Percentiles rank a stretch among this genome's conserved stretches.
Evolutionary conservation across 64 coral and sea anemone genomes (phyloP).

Genomic region (Cladopsammia gracilis): DNA sequence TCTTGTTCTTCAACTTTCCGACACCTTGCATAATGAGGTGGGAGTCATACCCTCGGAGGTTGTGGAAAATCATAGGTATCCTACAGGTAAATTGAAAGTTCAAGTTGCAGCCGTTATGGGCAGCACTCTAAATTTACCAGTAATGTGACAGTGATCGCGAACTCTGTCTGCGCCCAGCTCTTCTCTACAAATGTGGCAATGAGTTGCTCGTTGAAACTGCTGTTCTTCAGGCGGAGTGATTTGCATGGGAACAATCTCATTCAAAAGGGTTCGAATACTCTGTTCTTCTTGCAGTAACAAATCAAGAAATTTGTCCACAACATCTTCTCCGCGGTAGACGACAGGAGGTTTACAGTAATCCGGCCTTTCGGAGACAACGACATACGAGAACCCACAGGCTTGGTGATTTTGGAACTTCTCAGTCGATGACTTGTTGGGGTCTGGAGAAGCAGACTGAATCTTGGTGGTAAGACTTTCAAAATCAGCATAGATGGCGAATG

Average conservation of each 20-base stretch:
- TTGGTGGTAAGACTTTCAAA: conserved; percentile 35
- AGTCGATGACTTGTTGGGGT: not conserved
- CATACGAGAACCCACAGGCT: not conserved
- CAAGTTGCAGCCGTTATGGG: conserved; percentile 57
- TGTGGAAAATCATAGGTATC: conserved; percentile 62
- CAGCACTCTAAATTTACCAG: conserved; percentile 55
- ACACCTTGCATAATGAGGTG: conserved; percentile 53
- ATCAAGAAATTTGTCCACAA: conserved; percentile 61
- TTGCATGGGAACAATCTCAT: conserved; percentile 57
- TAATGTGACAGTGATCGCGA: conserved; percentile 32
- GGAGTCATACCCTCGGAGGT: conserved; percentile 36
- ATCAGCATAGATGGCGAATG: conserved; percentile 55
- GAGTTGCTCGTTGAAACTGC: conserved; percentile 34
- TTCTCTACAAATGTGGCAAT: conserved; percentile 67
- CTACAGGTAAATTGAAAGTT: conserved; percentile 30
- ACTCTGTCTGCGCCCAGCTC: conserved; percentile 12
- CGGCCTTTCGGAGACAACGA: conserved; percentile 20
- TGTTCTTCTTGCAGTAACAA: conserved; percentile 43
- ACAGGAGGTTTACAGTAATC: conserved; percentile 41
- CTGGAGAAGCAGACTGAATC: conserved; percentile 6
- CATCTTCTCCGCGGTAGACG: conserved; percentile 68
- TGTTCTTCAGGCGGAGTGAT: conserved; percentile 27
- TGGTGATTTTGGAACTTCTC: conserved; percentile 58
- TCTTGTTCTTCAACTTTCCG: conserved; percentile 15
- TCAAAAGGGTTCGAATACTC: conserved; percentile 19